phyloP scores from a whole-genome alignment of 2,888 invertebrate species.

The Malthinus seriepunctatus region DNA sequence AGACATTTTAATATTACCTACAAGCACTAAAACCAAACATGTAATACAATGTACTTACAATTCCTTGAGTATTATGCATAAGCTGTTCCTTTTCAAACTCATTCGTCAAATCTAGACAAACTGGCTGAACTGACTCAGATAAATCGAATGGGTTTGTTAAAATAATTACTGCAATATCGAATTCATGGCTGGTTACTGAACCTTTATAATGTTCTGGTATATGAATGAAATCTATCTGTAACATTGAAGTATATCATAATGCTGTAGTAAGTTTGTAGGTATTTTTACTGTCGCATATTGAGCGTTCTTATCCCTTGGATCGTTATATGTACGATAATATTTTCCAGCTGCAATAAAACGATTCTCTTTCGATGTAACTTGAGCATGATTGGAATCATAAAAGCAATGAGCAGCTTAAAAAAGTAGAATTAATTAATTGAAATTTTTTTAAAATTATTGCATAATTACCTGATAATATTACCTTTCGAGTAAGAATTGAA shows the following conservation, averaged over 20 bases:
- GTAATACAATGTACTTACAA: too few species aligned
- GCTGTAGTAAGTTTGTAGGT: not conserved
- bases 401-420: not conserved
- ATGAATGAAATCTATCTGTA: slow-evolving; percentile 37
- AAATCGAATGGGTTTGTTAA: slow-evolving; percentile 40
- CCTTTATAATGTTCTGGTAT: slow-evolving; percentile 36
- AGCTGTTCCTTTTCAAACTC: slow-evolving; percentile 14
- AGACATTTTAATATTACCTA: too few species aligned
- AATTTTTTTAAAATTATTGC: not conserved
- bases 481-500: not conserved
- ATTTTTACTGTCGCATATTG: not conserved
- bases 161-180: slow-evolving; percentile 48
- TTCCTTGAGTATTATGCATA: slow-evolving; percentile 23
- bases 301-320: slow-evolving; percentile 34
- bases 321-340: slow-evolving; percentile 39
- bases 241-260: too few species aligned
- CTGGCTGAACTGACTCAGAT: slow-evolving; percentile 45
- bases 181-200: slow-evolving; percentile 33
- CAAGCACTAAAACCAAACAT: too few species aligned
- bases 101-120: slow-evolving; percentile 43
- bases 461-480: not conserved
- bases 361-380: slow-evolving; percentile 11
- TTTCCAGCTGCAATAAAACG: slow-evolving; percentile 43
- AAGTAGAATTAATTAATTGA: not conserved
- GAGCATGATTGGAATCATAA: slow-evolving; percentile 11